Conservation (phyloP, 2,888 invertebrate species). For the Xiphydria camelus region DNA sequence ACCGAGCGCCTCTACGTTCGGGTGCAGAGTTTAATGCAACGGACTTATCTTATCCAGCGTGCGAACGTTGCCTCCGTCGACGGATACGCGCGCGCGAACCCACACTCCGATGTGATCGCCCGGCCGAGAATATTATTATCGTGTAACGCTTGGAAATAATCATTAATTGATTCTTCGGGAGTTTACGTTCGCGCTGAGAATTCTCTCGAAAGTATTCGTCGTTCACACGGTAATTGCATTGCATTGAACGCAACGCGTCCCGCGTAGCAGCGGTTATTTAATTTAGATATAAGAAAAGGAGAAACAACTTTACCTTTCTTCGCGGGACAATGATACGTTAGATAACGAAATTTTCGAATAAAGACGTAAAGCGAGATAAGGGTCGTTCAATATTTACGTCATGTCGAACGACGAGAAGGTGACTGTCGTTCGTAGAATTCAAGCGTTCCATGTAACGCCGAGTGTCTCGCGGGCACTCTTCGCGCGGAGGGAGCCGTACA, state of each 20-base stretch:
- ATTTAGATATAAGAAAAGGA: neutral
- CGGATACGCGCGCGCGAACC: too few relatives aligned
- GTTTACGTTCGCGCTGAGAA: too few relatives aligned
- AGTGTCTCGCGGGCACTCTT: too few relatives aligned
- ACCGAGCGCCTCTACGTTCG: too few relatives aligned
- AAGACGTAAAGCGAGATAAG: constrained; percentile 32
- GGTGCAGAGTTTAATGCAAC: constrained; percentile 12
- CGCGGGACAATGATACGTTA: neutral
- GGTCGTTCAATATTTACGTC: constrained; percentile 35
- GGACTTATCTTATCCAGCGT: too few relatives aligned
- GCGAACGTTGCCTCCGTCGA: too few relatives aligned
- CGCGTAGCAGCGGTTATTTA: neutral
- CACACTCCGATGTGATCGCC: too few relatives aligned
- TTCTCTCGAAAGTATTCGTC: too few relatives aligned
- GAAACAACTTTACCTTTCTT: too few relatives aligned
- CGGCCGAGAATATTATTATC: too few relatives aligned
- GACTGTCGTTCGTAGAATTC: constrained; percentile 27
- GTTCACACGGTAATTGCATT: neutral
- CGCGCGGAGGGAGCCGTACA: constrained; percentile 28
- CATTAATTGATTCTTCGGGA: too few relatives aligned
- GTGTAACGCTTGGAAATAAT: too few relatives aligned
- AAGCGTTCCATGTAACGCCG: constrained; percentile 27
- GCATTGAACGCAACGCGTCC: neutral
- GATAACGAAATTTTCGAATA: constrained; percentile 27
- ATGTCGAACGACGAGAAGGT: constrained; percentile 26